Evolutionary conservation across 1,140 invertebrate species (phyloP).

Genomic region (Thrips palmi): DNA sequence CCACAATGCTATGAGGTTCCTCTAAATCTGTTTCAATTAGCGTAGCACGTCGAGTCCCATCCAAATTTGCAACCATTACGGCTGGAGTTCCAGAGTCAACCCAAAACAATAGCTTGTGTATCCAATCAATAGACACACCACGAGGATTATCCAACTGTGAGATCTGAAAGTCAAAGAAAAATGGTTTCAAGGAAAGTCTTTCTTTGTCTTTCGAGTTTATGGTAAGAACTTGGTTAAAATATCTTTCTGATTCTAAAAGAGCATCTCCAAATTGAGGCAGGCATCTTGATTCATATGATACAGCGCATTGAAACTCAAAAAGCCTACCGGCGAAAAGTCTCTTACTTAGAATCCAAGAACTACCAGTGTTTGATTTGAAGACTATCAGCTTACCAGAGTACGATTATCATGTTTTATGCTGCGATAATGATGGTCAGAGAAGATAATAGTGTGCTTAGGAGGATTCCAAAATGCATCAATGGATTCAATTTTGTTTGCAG

Average conservation of each 20-base stretch:
- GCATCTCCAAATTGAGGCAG: too few species aligned
- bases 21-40: conserved; percentile 35
- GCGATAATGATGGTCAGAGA: conserved; percentile 30
- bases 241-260: too few species aligned
- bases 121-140: conserved; percentile 61
- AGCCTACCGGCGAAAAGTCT: too few species aligned
- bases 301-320: too few species aligned
- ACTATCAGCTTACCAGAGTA: too few species aligned
- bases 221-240: too few species aligned
- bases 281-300: too few species aligned
- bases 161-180: conserved; percentile 18
- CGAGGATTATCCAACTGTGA: conserved; percentile 35
- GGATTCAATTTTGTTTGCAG: conserved; percentile 29
- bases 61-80: conserved; percentile 38
- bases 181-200: conserved; percentile 19
- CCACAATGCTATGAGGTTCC: conserved; percentile 41
- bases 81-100: conserved; percentile 39
- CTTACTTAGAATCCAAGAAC: too few species aligned
- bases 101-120: conserved; percentile 51
- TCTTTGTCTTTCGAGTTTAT: too few species aligned
- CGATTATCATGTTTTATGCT: too few species aligned
- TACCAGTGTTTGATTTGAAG: too few species aligned
- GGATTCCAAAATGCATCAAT: conserved; percentile 30
- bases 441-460: conserved; percentile 25
- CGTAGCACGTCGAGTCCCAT: conserved; percentile 34